Percentiles rank a stretch among this genome's conserved stretches.
Conservation (phyloP, 2,113 vertebrate genomes). For the Cyrtonyx montezumae region DNA sequence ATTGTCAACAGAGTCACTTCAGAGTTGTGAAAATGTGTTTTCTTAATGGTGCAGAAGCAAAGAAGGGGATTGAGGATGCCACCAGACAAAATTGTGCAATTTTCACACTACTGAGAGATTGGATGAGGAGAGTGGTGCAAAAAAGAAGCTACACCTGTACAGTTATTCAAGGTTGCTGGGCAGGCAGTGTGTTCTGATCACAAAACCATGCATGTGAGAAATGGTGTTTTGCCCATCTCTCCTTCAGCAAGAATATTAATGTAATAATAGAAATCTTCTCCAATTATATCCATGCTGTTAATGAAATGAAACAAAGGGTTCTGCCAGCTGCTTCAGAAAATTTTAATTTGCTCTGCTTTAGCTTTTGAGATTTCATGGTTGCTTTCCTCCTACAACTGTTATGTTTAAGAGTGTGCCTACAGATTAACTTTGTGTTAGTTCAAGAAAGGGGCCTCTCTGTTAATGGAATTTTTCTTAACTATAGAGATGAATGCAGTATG, state of each 20-base stretch:
- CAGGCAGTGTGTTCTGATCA: background rate
- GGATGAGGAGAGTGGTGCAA: background rate
- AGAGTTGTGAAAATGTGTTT: background rate
- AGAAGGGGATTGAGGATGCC: background rate
- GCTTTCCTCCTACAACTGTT: slow-evolving; percentile 54
- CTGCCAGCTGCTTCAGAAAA: slow-evolving; percentile 59
- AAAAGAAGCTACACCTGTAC: background rate
- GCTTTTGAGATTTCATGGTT: slow-evolving; percentile 52
- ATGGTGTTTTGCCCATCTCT: background rate
- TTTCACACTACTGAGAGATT: background rate
- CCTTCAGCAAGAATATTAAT: background rate
- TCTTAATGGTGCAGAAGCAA: background rate
- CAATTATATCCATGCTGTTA: slow-evolving; percentile 26
- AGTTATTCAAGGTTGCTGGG: background rate
- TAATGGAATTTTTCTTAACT: background rate
- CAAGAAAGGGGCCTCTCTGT: background rate
- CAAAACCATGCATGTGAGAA: background rate
- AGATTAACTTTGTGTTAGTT: slow-evolving; percentile 45
- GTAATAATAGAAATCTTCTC: background rate
- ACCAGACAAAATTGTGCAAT: background rate
- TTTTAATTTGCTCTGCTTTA: slow-evolving; percentile 56
- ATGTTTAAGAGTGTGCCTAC: slow-evolving; percentile 58
- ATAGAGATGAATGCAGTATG: background rate
- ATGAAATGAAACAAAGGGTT: slow-evolving; percentile 41
- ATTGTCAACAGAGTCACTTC: background rate